Evolutionary conservation across 2,797 vertebrate genomes (phyloP).

Genomic region (Philypnodon macrostomus): DNA sequence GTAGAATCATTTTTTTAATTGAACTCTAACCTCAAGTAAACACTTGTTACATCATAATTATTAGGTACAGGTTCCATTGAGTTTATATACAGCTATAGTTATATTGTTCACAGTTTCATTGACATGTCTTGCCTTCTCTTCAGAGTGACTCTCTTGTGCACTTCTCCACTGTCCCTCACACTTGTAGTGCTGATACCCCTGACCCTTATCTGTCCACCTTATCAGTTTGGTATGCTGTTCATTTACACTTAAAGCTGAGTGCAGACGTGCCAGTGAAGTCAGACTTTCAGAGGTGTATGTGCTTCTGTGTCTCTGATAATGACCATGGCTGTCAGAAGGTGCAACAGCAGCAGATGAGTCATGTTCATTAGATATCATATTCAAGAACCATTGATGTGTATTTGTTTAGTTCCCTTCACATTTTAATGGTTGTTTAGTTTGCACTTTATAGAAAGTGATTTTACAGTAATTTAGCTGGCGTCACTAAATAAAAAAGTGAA

Average conservation of each 20-base stretch:
- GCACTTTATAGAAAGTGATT: no score
- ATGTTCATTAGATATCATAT: constrained; percentile 59
- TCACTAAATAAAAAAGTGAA: no score
- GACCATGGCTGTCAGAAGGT: constrained; percentile 51
- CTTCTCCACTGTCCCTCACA: constrained; percentile 23
- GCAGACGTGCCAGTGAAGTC: constrained; percentile 45
- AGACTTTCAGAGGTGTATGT: constrained; percentile 41
- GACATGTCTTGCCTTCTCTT: constrained; percentile 26
- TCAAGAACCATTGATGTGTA: constrained; percentile 31
- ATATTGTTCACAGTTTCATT: no score
- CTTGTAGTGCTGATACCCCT: constrained; percentile 32
- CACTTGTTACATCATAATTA: no score
- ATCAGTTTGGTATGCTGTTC: constrained; percentile 52
- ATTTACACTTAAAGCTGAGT: constrained; percentile 38
- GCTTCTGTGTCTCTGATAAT: constrained; percentile 51
- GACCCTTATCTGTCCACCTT: constrained; percentile 45
- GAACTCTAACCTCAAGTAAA: no score
- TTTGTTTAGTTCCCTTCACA: constrained; percentile 13
- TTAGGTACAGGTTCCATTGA: no score
- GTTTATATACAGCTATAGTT: no score
- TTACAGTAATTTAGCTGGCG: no score
- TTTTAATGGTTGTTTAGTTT: no score
- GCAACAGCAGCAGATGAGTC: constrained; percentile 49
- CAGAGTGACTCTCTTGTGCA: constrained; percentile 5
- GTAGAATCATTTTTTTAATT: no score